These are phyloP conservation scores for Hirtodrosophila duncani DNA, from an alignment of 2,888 invertebrate species.

Conservation along the genomic window DNA sequence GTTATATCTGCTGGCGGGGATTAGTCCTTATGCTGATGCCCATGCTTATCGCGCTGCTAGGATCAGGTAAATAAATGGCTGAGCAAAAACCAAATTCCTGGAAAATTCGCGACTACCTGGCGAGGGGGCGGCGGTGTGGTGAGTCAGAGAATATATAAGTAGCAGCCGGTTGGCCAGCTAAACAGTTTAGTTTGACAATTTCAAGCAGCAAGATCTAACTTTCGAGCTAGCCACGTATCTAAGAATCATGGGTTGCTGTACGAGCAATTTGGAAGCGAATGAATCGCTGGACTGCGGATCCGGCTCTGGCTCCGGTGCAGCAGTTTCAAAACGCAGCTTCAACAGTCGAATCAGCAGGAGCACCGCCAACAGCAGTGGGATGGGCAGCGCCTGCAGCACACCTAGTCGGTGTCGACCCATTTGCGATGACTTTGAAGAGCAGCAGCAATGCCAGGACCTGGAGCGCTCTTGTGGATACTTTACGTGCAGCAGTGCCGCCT, in stretches of 20 bases:
- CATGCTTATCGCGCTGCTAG: constrained; percentile 38
- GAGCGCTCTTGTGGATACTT: constrained; percentile 51
- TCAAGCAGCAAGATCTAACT: background rate
- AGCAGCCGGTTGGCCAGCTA: constrained; percentile 6
- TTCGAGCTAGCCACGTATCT: too few relatives aligned
- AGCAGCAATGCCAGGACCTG: constrained; percentile 16
- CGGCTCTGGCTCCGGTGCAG: constrained; percentile 6
- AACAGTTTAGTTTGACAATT: constrained; percentile 31
- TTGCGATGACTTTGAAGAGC: constrained; percentile 71
- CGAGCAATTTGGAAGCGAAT: constrained; percentile 42
- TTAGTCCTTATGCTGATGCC: too few relatives aligned
- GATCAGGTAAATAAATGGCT: constrained; percentile 37
- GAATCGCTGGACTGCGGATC: constrained; percentile 17
- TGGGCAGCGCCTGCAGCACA: constrained; percentile 44
- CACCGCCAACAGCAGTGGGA: constrained; percentile 39
- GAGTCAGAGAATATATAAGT: constrained; percentile 36
- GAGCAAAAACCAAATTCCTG: constrained; percentile 19
- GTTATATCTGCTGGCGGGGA: too few relatives aligned
- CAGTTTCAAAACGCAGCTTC: background rate
- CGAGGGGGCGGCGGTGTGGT: constrained; percentile 4
- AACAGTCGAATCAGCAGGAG: constrained; percentile 37
- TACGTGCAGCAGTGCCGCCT: constrained; percentile 56
- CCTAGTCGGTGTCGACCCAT: constrained; percentile 43
- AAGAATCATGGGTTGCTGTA: constrained; percentile 67
- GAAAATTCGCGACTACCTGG: constrained; percentile 43